phyloP scores from a whole-genome alignment of 1,140 invertebrate species.

The Mamestra configurata region DNA sequence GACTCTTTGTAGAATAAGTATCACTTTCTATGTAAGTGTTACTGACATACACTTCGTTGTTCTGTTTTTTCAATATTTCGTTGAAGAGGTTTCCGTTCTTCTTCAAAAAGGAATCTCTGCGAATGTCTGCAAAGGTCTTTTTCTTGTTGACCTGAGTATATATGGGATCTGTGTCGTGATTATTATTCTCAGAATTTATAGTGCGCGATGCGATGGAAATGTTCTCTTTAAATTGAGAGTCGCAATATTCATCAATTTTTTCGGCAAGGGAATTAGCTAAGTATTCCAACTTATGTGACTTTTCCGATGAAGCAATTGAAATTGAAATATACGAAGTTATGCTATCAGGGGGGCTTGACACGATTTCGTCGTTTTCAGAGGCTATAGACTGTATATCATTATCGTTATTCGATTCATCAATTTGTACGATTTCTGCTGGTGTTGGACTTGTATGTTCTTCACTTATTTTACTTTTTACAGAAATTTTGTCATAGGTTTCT shows the following conservation, averaged over 20 bases:
- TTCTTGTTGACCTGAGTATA: slow-evolving; percentile 83
- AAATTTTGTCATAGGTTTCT: slow-evolving; percentile 70
- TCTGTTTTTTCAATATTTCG: slow-evolving; percentile 67
- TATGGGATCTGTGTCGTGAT: slow-evolving; percentile 71
- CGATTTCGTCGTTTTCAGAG: slow-evolving; percentile 84
- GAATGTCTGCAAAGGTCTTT: slow-evolving; percentile 81
- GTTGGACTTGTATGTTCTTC: slow-evolving; percentile 57
- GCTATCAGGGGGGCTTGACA: slow-evolving; percentile 84
- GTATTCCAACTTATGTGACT: slow-evolving; percentile 85
- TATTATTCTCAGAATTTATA: slow-evolving; percentile 66
- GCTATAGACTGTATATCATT: slow-evolving; percentile 75
- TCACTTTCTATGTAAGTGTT: slow-evolving; percentile 79
- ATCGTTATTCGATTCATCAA: slow-evolving; percentile 62
- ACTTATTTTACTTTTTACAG: slow-evolving; percentile 65
- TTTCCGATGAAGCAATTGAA: slow-evolving; percentile 83
- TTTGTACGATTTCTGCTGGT: slow-evolving; percentile 45
- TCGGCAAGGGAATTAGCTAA: slow-evolving; percentile 87
- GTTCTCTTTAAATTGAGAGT: slow-evolving; percentile 82
- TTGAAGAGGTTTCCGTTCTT: slow-evolving; percentile 71
- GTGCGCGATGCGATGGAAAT: slow-evolving; percentile 67
- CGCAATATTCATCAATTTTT: slow-evolving; percentile 88
- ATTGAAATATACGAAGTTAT: slow-evolving; percentile 87
- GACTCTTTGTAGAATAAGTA: slow-evolving; percentile 70
- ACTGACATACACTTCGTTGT: slow-evolving; percentile 74
- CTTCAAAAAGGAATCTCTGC: slow-evolving; percentile 72